phyloP scores from a whole-genome alignment of 2,797 vertebrate genomes.

The Acrossocheilus wenchowensis region DNA sequence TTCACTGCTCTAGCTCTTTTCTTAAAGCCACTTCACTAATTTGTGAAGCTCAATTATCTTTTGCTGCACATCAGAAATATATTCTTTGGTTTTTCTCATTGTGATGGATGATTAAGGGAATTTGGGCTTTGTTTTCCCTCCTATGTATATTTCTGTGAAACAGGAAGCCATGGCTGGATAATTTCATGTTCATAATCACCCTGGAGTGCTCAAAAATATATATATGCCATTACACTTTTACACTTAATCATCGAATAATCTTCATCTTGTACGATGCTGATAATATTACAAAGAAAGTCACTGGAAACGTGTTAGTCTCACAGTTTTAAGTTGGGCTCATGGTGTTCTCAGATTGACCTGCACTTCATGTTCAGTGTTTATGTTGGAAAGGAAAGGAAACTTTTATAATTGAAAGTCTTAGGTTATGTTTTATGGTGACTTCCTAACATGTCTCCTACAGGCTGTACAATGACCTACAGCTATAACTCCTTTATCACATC shows the following conservation, averaged over 20 bases:
- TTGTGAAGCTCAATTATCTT: too few species aligned
- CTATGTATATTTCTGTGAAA: too few species aligned
- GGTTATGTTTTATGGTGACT: conserved; percentile 28
- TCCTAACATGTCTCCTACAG: conserved; percentile 35
- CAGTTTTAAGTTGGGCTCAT: neutral
- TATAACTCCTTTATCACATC: conserved; percentile 49
- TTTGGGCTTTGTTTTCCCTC: too few species aligned
- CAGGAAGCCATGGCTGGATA: too few species aligned
- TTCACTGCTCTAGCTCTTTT: too few species aligned
- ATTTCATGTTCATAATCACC: too few species aligned
- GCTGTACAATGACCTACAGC: conserved; percentile 35
- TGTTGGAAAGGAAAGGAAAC: neutral
- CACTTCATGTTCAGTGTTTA: conserved; percentile 8
- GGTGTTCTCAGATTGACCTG: conserved; percentile 3
- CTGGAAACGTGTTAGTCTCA: neutral
- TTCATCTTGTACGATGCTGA: neutral
- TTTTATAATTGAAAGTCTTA: conserved; percentile 12
- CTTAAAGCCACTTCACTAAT: too few species aligned
- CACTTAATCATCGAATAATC: neutral
- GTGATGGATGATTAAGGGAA: too few species aligned
- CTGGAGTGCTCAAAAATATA: too few species aligned
- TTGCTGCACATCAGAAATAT: too few species aligned
- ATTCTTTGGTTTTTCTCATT: too few species aligned
- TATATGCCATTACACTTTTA: too few species aligned
- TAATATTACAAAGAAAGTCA: neutral